Percentiles rank a stretch among this genome's conserved stretches.
These are phyloP conservation scores for Ceryle rudis DNA, from an alignment of 2,797 vertebrate genomes.

Conservation along the genomic window DNA sequence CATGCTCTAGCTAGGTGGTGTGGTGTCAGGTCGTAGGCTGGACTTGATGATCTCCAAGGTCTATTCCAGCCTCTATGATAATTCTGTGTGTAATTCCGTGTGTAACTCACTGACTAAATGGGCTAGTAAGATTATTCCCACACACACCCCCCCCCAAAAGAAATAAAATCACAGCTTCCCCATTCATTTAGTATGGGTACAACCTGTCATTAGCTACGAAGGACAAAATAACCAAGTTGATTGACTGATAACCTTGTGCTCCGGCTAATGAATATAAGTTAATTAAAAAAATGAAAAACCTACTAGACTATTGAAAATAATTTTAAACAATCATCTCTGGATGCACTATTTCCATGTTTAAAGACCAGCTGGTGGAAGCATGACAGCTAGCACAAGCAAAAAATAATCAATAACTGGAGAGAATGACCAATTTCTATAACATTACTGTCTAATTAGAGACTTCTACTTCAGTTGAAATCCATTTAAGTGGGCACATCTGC, in stretches of 20 bases:
- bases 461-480: constrained; percentile 56
- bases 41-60: no score
- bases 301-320: constrained; percentile 69
- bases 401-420: constrained; percentile 56
- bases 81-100: no score
- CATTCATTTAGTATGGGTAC: not conserved
- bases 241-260: constrained; percentile 33
- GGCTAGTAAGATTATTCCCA: not conserved
- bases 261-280: constrained; percentile 59
- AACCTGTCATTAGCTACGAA: constrained; percentile 12
- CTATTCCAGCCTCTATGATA: no score
- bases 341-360: constrained; percentile 62
- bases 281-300: constrained; percentile 70
- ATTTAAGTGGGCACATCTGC: constrained; percentile 40
- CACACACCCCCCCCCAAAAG: not conserved
- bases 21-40: no score
- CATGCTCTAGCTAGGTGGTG: no score
- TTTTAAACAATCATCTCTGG: constrained; percentile 58
- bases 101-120: not conserved
- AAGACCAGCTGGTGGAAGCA: constrained; percentile 58
- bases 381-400: constrained; percentile 57
- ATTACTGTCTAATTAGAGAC: constrained; percentile 71
- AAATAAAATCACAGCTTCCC: not conserved
- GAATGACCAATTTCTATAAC: constrained; percentile 64
- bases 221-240: not conserved